Evolutionary conservation across 2,113 vertebrate genomes (phyloP).

Genomic region (Cyanistes caeruleus): DNA sequence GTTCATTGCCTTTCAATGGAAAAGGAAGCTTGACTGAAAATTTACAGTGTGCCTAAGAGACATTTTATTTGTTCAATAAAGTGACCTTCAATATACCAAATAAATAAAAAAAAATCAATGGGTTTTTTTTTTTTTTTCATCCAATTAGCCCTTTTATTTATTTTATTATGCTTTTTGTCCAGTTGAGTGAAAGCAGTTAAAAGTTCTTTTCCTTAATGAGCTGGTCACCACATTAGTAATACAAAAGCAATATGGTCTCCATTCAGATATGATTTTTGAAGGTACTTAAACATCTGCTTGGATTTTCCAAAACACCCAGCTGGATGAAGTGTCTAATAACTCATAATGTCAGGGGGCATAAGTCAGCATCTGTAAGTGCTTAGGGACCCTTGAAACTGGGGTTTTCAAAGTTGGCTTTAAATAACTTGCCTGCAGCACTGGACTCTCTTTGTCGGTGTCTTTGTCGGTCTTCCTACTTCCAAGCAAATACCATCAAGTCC

Average conservation of each 20-base stretch:
- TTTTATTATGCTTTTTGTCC: background rate
- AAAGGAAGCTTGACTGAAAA: background rate
- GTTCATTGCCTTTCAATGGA: background rate
- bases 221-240: background rate
- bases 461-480: background rate
- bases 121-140: background rate
- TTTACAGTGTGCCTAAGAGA: background rate
- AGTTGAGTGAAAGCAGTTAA: background rate
- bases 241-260: background rate
- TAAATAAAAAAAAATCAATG: background rate
- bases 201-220: background rate
- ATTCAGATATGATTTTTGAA: background rate
- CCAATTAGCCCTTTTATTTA: background rate
- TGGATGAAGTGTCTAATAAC: slow-evolving; percentile 14
- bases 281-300: background rate
- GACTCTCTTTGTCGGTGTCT: background rate
- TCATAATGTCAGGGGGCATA: background rate
- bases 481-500: background rate
- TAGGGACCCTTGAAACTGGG: background rate
- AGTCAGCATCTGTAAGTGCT: slow-evolving; percentile 21
- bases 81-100: background rate
- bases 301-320: slow-evolving; percentile 1
- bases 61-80: background rate
- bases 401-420: background rate
- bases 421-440: background rate